These are phyloP conservation scores for Disparrhopalites patrizii DNA, from an alignment of 2,888 invertebrate species.

Conservation along the genomic window DNA sequence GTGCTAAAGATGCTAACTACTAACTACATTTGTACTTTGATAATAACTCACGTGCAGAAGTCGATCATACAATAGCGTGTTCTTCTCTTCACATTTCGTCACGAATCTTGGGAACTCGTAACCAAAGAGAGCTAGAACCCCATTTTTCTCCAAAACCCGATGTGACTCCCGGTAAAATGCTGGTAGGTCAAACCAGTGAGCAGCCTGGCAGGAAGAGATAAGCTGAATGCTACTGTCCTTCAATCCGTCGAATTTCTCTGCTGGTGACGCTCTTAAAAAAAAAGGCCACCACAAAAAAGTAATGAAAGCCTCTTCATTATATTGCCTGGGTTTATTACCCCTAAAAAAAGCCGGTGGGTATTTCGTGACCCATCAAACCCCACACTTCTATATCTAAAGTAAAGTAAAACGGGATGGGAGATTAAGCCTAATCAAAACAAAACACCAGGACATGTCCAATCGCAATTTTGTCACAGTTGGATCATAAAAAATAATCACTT, in stretches of 20 bases:
- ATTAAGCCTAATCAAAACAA: too few species aligned
- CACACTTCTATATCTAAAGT: too few species aligned
- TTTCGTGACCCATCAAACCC: too few species aligned
- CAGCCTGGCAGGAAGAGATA: slow-evolving; percentile 27
- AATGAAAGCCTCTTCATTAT: too few species aligned
- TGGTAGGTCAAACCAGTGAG: slow-evolving; percentile 35
- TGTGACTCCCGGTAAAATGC: slow-evolving; percentile 28
- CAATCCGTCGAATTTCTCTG: slow-evolving; percentile 27
- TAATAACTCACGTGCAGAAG: slow-evolving; percentile 5
- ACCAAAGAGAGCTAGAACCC: slow-evolving; percentile 27
- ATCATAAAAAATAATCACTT: background rate
- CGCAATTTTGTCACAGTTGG: background rate
- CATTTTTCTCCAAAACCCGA: slow-evolving; percentile 25
- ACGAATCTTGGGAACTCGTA: slow-evolving; percentile 31
- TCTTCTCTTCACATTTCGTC: slow-evolving; percentile 10
- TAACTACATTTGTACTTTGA: too few species aligned
- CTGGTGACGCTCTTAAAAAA: slow-evolving; percentile 46
- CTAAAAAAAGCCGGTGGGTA: too few species aligned
- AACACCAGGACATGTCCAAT: too few species aligned
- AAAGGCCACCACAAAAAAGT: too few species aligned
- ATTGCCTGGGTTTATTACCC: too few species aligned
- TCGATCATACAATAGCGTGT: slow-evolving; percentile 4
- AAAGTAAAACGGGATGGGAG: too few species aligned
- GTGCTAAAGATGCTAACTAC: too few species aligned
- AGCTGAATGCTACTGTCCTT: slow-evolving; percentile 23